These are phyloP conservation scores for Copsychus sechellarum DNA, from an alignment of 2,113 vertebrate species.

Conservation along the genomic window DNA sequence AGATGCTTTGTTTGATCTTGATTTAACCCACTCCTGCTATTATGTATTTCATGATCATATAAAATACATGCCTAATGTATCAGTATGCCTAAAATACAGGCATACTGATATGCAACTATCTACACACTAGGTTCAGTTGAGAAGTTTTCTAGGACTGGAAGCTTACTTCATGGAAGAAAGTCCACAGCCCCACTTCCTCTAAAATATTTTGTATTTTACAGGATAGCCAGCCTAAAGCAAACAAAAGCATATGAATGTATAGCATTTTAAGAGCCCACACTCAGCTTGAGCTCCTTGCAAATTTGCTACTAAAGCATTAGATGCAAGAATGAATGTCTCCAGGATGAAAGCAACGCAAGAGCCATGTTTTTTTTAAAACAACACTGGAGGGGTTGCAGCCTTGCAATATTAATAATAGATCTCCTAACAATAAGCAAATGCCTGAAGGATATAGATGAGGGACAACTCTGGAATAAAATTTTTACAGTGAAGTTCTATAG, in stretches of 20 bases:
- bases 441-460: neutral
- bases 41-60: neutral
- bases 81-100: neutral
- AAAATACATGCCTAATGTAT: too few species aligned
- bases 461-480: slow-evolving; percentile 6
- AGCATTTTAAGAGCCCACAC: neutral
- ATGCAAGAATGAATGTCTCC: neutral
- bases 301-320: neutral
- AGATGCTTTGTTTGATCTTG: neutral
- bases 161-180: neutral
- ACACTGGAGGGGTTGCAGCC: neutral
- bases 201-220: neutral
- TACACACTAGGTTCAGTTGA: neutral
- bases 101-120: neutral
- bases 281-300: neutral
- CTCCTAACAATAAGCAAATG: slow-evolving; percentile 22
- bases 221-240: neutral
- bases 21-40: neutral
- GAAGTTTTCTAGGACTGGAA: neutral
- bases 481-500: slow-evolving; percentile 17
- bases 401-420: neutral
- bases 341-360: neutral
- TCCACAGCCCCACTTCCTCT: neutral
- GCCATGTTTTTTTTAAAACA: neutral
- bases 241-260: neutral